Conservation (phyloP, 2,888 invertebrate genomes). For the Clistopyga incitator region DNA sequence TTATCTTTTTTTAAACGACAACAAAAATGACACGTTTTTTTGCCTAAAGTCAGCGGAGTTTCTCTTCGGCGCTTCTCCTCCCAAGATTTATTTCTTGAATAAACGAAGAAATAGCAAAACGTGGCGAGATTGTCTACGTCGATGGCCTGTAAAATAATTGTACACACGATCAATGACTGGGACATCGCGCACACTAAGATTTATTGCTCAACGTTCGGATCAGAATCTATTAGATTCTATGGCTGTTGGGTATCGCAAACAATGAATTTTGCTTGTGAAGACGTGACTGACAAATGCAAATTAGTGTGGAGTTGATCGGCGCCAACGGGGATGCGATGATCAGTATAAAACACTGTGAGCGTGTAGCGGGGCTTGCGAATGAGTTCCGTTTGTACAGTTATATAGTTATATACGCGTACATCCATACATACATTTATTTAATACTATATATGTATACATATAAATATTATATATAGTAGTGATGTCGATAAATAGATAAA, state of each 20-base stretch:
- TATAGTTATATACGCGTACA: conserved; percentile 75
- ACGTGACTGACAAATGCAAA: conserved; percentile 10
- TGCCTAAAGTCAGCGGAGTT: too few relatives aligned
- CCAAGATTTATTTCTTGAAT: not conserved
- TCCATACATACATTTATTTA: conserved; percentile 73
- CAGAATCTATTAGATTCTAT: conserved; percentile 15
- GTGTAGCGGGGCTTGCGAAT: conserved; percentile 62
- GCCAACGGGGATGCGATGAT: conserved; percentile 13
- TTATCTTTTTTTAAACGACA: too few relatives aligned
- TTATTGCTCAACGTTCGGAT: conserved; percentile 44
- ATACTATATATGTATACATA: conserved; percentile 67
- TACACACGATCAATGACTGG: not conserved
- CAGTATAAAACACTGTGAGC: conserved; percentile 30
- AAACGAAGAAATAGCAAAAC: not conserved
- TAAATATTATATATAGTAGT: conserved; percentile 50
- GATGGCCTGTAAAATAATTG: conserved; percentile 1
- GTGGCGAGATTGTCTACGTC: not conserved
- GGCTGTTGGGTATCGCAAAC: conserved; percentile 23
- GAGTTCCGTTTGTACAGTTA: conserved; percentile 81
- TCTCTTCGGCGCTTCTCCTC: too few relatives aligned
- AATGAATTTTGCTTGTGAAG: conserved; percentile 37
- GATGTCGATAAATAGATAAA: conserved; percentile 56
- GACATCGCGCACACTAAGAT: conserved; percentile 15
- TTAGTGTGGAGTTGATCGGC: conserved; percentile 5
- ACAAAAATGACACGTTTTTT: too few relatives aligned